A percentile compares a stretch with the other conserved stretches of the same genome.
These are phyloP conservation scores for Ellobium chinense DNA, from an alignment of 2,888 invertebrate genomes.

Conservation along the genomic window DNA sequence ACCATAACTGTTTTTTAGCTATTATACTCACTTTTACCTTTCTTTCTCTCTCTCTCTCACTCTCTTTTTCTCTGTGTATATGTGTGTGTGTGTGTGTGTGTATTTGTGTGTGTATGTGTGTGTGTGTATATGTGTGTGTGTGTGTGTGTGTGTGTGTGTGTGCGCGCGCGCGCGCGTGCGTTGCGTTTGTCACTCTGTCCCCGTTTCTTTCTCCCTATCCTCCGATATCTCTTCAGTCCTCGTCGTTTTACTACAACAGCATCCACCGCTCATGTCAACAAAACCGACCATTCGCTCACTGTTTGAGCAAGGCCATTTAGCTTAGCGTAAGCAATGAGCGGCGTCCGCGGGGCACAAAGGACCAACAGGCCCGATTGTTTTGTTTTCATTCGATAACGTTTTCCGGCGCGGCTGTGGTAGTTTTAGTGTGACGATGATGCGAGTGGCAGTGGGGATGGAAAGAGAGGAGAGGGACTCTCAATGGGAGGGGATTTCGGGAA, in stretches of 20 bases:
- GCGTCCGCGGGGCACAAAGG: not conserved
- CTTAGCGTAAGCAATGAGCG: not conserved
- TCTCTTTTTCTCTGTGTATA: not conserved
- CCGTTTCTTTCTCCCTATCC: not conserved
- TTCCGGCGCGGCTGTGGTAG: not conserved
- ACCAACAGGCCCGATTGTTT: not conserved
- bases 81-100: not conserved
- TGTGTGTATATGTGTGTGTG: slow-evolving; percentile 24
- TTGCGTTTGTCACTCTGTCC: slow-evolving; percentile 11
- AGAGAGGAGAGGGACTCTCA: not conserved
- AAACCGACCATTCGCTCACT: not conserved
- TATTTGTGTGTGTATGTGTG: slow-evolving; percentile 17
- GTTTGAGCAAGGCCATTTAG: not conserved
- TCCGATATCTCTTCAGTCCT: no score
- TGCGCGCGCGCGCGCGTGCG: no score
- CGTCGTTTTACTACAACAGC: no score
- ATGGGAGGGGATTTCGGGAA: not conserved
- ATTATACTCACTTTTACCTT: not conserved
- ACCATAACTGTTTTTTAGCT: no score
- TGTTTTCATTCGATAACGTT: not conserved
- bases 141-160: slow-evolving; percentile 11
- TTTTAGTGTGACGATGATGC: not conserved
- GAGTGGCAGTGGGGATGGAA: not conserved
- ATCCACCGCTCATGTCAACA: no score
- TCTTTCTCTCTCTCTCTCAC: slow-evolving; percentile 20